Evolutionary conservation across 1,140 invertebrate genomes (phyloP).

Genomic region (Ooceraea biroi): DNA sequence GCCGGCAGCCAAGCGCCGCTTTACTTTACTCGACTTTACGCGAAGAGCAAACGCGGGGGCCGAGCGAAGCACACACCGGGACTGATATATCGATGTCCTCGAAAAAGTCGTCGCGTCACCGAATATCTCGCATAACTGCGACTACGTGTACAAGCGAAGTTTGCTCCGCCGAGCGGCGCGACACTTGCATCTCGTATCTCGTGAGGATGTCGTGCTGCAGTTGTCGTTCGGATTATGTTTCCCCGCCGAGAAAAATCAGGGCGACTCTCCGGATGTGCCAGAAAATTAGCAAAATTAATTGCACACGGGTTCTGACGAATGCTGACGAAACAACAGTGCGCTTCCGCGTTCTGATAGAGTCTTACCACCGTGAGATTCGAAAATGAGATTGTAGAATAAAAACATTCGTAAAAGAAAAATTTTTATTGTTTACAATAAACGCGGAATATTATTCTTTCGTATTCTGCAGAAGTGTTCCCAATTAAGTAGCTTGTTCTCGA

Average conservation of each 20-base stretch:
- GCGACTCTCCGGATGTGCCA: neutral
- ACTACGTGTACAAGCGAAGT: constrained; percentile 68
- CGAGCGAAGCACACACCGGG: constrained; percentile 76
- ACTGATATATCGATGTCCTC: constrained; percentile 81
- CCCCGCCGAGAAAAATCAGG: neutral
- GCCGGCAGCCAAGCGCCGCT: constrained; percentile 80
- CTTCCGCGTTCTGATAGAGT: neutral
- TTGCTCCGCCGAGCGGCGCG: constrained; percentile 49
- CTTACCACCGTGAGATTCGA: neutral
- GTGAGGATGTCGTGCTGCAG: neutral
- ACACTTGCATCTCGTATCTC: constrained; percentile 17
- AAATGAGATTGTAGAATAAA: no score
- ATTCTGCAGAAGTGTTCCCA: constrained; percentile 5
- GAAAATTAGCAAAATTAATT: constrained; percentile 13
- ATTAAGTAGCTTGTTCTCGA: constrained; percentile 44
- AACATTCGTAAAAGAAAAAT: neutral
- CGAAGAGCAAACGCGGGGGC: constrained; percentile 61
- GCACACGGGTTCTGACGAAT: no score
- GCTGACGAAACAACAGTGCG: neutral
- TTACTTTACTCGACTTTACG: constrained; percentile 81
- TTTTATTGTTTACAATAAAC: constrained; percentile 26
- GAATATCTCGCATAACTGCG: constrained; percentile 79
- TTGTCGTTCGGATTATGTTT: neutral
- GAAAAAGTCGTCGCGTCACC: constrained; percentile 83
- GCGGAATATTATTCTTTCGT: neutral